These are phyloP conservation scores for Pilophorus perplexus DNA, from an alignment of 2,888 invertebrate species.

Conservation along the genomic window DNA sequence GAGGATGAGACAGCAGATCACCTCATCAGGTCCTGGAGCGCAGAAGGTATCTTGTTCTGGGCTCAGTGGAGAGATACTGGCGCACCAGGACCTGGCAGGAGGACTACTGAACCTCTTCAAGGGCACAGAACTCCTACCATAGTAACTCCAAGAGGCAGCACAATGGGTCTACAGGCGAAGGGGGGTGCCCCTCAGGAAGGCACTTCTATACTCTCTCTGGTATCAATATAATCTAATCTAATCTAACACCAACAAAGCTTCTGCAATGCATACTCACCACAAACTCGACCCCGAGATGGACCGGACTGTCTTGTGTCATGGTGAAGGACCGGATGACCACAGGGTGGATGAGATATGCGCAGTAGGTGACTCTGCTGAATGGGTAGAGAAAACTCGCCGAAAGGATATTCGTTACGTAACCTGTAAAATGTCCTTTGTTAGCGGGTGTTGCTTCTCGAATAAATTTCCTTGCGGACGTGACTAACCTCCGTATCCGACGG, in stretches of 20 bases:
- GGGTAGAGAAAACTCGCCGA: slow-evolving; percentile 77
- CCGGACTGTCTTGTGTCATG: slow-evolving; percentile 77
- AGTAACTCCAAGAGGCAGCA: too few species aligned
- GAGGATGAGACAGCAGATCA: too few species aligned
- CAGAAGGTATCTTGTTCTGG: too few species aligned
- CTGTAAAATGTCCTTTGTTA: slow-evolving; percentile 49
- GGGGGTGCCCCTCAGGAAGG: too few species aligned
- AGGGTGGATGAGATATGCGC: slow-evolving; percentile 81
- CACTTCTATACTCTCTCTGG: too few species aligned
- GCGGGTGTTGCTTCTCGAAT: background rate
- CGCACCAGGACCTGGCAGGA: too few species aligned
- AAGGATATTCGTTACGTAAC: slow-evolving; percentile 66
- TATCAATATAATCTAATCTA: too few species aligned
- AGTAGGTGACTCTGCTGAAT: slow-evolving; percentile 82
- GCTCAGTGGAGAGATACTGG: too few species aligned
- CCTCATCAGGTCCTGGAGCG: too few species aligned
- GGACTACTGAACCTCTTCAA: too few species aligned
- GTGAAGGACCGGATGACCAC: slow-evolving; percentile 75
- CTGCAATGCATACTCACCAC: slow-evolving; percentile 59
- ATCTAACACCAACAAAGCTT: background rate
- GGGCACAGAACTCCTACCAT: too few species aligned
- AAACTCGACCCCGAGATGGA: slow-evolving; percentile 74
- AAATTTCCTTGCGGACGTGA: background rate
- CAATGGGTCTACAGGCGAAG: too few species aligned
- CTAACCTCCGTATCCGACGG: slow-evolving; percentile 77